Conservation (phyloP, 2,888 invertebrate genomes). For the Lasius fuliginosus region DNA sequence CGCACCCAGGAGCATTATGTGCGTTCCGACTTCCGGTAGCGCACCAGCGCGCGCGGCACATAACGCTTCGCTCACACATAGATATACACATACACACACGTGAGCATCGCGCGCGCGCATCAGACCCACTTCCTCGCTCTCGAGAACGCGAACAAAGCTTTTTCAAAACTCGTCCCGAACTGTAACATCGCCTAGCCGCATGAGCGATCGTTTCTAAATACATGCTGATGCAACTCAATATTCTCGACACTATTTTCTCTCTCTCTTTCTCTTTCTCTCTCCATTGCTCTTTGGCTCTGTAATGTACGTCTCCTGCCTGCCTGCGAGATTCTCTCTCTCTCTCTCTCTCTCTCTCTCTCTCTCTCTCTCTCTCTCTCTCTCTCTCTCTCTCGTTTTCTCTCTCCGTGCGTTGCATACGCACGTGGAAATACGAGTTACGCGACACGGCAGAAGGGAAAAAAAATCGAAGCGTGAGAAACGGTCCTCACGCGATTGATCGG, state of each 20-base stretch:
- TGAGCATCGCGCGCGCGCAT: conserved; percentile 64
- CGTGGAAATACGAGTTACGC: conserved; percentile 46
- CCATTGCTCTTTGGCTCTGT: not conserved
- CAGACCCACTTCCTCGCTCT: conserved; percentile 78
- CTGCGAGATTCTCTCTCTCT: conserved; percentile 13
- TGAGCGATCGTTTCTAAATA: conserved; percentile 73
- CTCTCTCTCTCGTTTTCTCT: not conserved
- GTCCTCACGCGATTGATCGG: conserved; percentile 36
- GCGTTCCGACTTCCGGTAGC: conserved; percentile 80
- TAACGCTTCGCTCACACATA: conserved; percentile 29
- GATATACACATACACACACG: conserved; percentile 57
- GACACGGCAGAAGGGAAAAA: conserved; percentile 17
- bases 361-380: not conserved
- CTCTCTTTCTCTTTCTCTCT: conserved; percentile 1
- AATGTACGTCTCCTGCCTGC: not conserved
- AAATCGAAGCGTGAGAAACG: conserved; percentile 54
- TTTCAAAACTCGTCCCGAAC: conserved; percentile 83
- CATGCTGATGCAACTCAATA: conserved; percentile 66
- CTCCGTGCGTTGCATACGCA: not conserved
- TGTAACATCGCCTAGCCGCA: conserved; percentile 77
- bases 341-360: not conserved
- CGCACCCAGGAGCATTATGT: conserved; percentile 84
- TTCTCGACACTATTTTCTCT: conserved; percentile 37
- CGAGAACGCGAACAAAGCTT: conserved; percentile 81
- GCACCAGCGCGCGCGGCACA: conserved; percentile 61